Percentiles rank a stretch among this genome's conserved stretches.
Evolutionary conservation across 2,888 invertebrate species (phyloP).

Genomic region (Nemoura dubitans): DNA sequence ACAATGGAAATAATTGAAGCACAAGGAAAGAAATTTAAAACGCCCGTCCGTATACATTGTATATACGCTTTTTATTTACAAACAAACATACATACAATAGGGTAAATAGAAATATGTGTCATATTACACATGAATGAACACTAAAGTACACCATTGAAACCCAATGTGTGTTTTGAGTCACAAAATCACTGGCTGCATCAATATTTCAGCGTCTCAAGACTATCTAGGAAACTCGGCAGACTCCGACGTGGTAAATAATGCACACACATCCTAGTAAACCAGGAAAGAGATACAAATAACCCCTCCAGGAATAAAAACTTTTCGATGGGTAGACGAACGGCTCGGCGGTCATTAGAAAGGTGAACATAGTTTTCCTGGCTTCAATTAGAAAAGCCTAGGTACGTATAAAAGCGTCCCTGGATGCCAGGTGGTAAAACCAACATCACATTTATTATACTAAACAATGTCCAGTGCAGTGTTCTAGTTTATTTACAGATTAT

Average conservation of each 20-base stretch:
- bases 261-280: neutral
- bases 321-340: neutral
- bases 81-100: too few species aligned
- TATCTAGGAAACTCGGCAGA: neutral
- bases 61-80: too few species aligned
- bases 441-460: neutral
- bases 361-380: neutral
- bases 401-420: neutral
- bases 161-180: too few species aligned
- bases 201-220: too few species aligned
- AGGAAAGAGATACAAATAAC: neutral
- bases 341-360: neutral
- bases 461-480: neutral
- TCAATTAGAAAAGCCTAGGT: neutral
- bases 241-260: neutral
- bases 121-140: too few species aligned
- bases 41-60: too few species aligned
- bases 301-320: neutral
- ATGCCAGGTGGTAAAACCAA: neutral
- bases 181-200: too few species aligned
- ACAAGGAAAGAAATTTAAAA: too few species aligned
- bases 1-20: too few species aligned
- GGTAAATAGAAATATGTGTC: too few species aligned
- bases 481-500: too few species aligned
- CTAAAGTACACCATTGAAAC: too few species aligned